Evolutionary conservation across 2,797 vertebrate species (phyloP), one percentile per base, ranked within the genome.

Genomic region (Sciurus vulgaris): DNA sequence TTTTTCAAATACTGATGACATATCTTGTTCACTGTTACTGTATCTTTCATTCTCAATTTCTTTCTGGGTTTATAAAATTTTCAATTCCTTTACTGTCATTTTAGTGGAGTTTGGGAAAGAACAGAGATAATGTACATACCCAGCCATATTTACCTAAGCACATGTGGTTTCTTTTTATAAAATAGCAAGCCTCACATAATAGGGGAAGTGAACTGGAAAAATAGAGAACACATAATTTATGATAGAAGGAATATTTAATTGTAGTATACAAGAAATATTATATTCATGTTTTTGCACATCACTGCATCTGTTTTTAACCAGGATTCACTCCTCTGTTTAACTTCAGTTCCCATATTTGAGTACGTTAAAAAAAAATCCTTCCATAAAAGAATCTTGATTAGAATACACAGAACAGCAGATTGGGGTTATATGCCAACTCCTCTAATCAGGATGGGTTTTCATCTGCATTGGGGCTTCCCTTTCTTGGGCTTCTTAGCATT

Each of bases 31-130:
- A 56, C 44, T 84, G 35, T 95, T 90, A 90, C 59, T 18, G 7
- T 30, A 26, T 49, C 14, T 78, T 54, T 33, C 24, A 88, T 67
- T 84, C 28, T 83, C 49, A 73, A 33, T 86, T 92, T 77, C 63
- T 89, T 94, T 95, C 49, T 92, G 14, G 44, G 17, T 38, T 88
- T 88, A 90, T 74, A 91, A 69, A 85, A 89, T 77, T 94, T 88
- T 95, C 38, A 83, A 35, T 85, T 78, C 8, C 15, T 69, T 88
- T 74, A 30, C 77, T 90, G 70, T 61, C 54, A 79, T 95, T 91
- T 93, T 77, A 77, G 20, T 93, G 38, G 33, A 30, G 10, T 88
- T 96, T 22, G 44, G 26, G 33, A 61, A n/a, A 33, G 17, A 83
- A 79, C 28, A 92, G 54, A 88, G 74, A 89, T 59, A 63, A 61